A percentile compares a stretch with the other conserved stretches of the same genome.
These are phyloP conservation scores for Rhodinocichla rosea DNA, from an alignment of 2,113 vertebrate species.

Conservation along the genomic window DNA sequence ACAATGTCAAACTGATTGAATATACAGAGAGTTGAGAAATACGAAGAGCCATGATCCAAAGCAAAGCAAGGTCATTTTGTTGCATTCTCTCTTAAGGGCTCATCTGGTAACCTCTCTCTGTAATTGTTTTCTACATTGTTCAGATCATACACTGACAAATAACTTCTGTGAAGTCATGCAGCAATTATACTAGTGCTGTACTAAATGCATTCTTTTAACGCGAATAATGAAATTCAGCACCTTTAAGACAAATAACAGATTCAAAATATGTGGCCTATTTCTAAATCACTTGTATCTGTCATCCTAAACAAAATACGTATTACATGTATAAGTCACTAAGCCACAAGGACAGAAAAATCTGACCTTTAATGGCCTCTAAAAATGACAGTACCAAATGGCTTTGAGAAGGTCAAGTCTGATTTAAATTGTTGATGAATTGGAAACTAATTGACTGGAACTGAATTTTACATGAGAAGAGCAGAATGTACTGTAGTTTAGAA, in stretches of 20 bases:
- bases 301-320: slow-evolving; percentile 49
- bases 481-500: slow-evolving; percentile 48
- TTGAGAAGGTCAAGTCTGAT: slow-evolving; percentile 74
- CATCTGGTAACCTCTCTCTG: background rate
- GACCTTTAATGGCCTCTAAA: slow-evolving; percentile 67
- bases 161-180: background rate
- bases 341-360: slow-evolving; percentile 53
- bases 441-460: slow-evolving; percentile 69
- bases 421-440: slow-evolving; percentile 75
- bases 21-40: background rate
- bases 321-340: slow-evolving; percentile 37
- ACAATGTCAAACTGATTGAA: background rate
- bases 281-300: slow-evolving; percentile 39
- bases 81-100: background rate
- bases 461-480: slow-evolving; percentile 55
- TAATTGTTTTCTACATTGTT: background rate
- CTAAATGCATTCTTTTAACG: background rate
- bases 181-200: background rate
- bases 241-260: slow-evolving; percentile 44
- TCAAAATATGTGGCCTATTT: background rate
- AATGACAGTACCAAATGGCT: slow-evolving; percentile 60
- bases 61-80: background rate
- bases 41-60: background rate
- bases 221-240: background rate
- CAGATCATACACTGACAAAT: background rate